Evolutionary conservation across 2,113 vertebrate species (phyloP).

Genomic region (Labeo rohita): DNA sequence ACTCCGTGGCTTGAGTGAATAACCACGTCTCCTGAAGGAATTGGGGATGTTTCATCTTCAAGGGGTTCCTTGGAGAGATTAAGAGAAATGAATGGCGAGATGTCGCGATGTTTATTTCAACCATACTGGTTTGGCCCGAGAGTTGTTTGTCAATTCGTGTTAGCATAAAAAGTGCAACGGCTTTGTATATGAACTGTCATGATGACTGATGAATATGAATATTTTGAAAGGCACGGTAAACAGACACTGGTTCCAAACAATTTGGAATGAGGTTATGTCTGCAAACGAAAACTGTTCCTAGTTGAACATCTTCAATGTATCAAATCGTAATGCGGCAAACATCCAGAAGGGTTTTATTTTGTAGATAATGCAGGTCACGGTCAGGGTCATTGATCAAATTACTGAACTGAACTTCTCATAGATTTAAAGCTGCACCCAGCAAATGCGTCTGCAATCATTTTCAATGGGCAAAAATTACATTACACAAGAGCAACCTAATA

Average conservation of each 20-base stretch:
- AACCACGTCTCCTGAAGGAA: conserved; percentile 39
- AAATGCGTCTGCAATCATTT: background rate
- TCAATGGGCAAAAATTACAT: background rate
- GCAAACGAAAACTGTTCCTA: conserved; percentile 2
- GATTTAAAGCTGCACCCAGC: background rate
- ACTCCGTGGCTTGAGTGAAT: conserved; percentile 40
- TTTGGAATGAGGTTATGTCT: conserved; percentile 8
- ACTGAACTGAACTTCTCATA: background rate
- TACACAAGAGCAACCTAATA: conserved; percentile 25
- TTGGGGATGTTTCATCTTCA: conserved; percentile 18
- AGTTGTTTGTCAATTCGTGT: conserved; percentile 25
- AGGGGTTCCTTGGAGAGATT: conserved; percentile 22
- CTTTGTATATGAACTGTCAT: conserved; percentile 1
- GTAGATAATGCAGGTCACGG: background rate
- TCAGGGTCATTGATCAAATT: background rate
- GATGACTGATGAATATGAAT: conserved; percentile 39
- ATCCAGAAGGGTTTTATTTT: conserved; percentile 4
- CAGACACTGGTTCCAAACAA: conserved; percentile 29
- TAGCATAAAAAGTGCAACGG: background rate
- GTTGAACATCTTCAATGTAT: background rate
- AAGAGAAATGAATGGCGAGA: conserved; percentile 19
- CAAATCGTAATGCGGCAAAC: background rate
- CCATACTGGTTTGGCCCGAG: background rate
- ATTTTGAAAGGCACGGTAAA: conserved; percentile 25
- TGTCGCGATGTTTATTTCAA: conserved; percentile 36